Evolutionary conservation across 2,797 vertebrate genomes (phyloP).

Genomic region (Cynodonichthys magdalenae): DNA sequence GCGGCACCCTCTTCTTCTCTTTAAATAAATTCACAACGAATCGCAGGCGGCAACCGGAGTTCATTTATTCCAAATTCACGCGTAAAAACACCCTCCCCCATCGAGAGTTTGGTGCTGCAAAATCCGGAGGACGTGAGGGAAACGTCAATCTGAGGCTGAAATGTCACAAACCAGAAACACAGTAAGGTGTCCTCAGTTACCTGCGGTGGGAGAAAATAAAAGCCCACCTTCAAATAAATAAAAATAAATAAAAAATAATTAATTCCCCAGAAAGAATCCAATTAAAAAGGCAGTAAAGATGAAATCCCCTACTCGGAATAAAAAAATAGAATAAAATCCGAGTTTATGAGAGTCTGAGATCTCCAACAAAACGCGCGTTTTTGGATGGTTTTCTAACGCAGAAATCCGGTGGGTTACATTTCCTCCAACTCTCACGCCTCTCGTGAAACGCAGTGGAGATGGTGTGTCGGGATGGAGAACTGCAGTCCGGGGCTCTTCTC

Average conservation of each 20-base stretch:
- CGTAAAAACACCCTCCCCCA: conserved; percentile 18
- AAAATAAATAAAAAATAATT: neutral
- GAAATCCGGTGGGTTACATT: conserved; percentile 32
- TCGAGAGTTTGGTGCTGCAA: conserved; percentile 6
- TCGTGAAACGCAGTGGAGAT: conserved; percentile 38
- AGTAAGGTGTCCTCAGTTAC: conserved; percentile 51
- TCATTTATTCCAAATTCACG: conserved; percentile 64
- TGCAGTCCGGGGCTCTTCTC: conserved; percentile 54
- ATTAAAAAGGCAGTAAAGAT: conserved; percentile 37
- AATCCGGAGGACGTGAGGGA: conserved; percentile 58
- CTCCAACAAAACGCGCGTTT: conserved; percentile 42
- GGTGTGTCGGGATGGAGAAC: conserved; percentile 45
- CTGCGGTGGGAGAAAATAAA: conserved; percentile 63
- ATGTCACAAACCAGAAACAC: conserved; percentile 54
- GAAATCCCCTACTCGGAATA: conserved; percentile 20
- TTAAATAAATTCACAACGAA: conserved; percentile 32
- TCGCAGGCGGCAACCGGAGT: conserved; percentile 29
- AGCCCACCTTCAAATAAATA: conserved; percentile 61
- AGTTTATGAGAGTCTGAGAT: conserved; percentile 36
- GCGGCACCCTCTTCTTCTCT: conserved; percentile 37
- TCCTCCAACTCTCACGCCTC: conserved; percentile 38
- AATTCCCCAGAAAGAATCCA: conserved; percentile 65
- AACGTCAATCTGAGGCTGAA: conserved; percentile 44
- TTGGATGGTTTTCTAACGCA: conserved; percentile 20
- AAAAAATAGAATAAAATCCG: conserved; percentile 29